Base-by-base conservation (phyloP, 64 coral and sea anemone species). In the Acropora yongei region DNA sequence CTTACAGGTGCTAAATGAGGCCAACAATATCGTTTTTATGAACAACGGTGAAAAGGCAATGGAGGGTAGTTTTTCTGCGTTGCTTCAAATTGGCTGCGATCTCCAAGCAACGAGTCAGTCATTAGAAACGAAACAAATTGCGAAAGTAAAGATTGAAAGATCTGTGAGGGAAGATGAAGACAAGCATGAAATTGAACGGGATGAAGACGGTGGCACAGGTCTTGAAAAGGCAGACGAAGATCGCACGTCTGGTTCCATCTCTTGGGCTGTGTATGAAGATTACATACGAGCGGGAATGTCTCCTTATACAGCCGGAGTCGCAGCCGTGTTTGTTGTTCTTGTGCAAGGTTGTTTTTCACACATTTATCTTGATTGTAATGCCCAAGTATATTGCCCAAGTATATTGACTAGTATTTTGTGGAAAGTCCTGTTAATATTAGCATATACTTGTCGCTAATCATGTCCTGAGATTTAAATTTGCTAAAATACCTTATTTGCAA, bases 11-110 rank as follows among this genome's bases (percentile, higher is more conserved):
- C 68, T 92, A 18, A 43, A 61, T 45, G 78, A 86, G 6, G 90
- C 80, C 41, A 74, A 86, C 11, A 71, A 77, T 48, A 77, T 92
- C 8, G 49, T 92, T 50, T 40, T 85, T 0, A 92, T 92, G 90
- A 86, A 92, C 13, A 57, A 92, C 3, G 90, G 90, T 18, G 12
- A 51, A 12, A 80, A 74, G 30, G 60, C 58, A 10, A 74, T n/a
- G 12, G 68, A 91, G n/a, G 89, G 89, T 12, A 91, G 78, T 43
- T 91, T 55, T 9, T 5, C 51, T 4, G 4, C 51, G 4, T 55
- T 55, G 51, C 51, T 55, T 55, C 51, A 55, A 55, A 5, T 9
- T 55, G 51, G 51, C 4, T 55, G 51, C 51, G 51, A 55, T 55
- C 51, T 55, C 9, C 51, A 5, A 5, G 51, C 4, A 9, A 55